These are phyloP conservation scores for Synanceia verrucosa DNA, from an alignment of 2,797 vertebrate genomes.

Conservation along the genomic window DNA sequence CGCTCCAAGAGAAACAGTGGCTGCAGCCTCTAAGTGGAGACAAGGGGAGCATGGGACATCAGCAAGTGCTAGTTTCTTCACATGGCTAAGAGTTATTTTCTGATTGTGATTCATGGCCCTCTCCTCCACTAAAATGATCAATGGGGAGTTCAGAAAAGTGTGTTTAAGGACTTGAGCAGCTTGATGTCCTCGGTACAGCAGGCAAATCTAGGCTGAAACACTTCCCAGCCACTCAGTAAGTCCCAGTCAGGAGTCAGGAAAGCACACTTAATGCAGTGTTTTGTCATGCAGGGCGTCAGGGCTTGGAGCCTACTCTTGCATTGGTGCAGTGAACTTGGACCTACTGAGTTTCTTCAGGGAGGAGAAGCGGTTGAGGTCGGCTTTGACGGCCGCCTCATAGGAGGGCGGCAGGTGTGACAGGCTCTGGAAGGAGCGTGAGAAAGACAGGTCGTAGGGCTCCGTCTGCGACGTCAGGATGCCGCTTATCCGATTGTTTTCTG, in stretches of 20 bases:
- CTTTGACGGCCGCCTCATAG: slow-evolving; percentile 95
- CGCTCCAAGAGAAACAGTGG: slow-evolving; percentile 56
- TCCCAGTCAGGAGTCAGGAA: slow-evolving; percentile 35
- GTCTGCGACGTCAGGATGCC: slow-evolving; percentile 98
- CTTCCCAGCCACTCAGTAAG: slow-evolving; percentile 8
- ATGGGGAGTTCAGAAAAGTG: background rate
- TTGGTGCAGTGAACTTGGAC: slow-evolving; percentile 81
- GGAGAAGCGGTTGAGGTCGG: slow-evolving; percentile 95
- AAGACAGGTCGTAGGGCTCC: slow-evolving; percentile 97
- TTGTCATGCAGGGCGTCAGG: slow-evolving; percentile 66
- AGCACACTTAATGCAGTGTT: slow-evolving; percentile 47
- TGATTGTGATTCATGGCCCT: slow-evolving; percentile 17
- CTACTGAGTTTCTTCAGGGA: slow-evolving; percentile 99
- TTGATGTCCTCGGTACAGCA: slow-evolving; percentile 11
- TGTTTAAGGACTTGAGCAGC: background rate
- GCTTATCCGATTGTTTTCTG: slow-evolving; percentile 96
- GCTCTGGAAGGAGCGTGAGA: slow-evolving; percentile 99
- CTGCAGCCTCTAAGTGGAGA: slow-evolving; percentile 46
- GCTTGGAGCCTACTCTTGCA: slow-evolving; percentile 61
- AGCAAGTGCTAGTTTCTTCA: slow-evolving; percentile 43
- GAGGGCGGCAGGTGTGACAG: slow-evolving; percentile 97
- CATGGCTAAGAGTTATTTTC: slow-evolving; percentile 29
- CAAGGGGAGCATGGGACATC: slow-evolving; percentile 54
- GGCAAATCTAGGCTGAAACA: slow-evolving; percentile 17
- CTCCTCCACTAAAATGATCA: slow-evolving; percentile 15